phyloP scores from a whole-genome alignment of 1,140 invertebrate species.

The Aphidius gifuensis region DNA sequence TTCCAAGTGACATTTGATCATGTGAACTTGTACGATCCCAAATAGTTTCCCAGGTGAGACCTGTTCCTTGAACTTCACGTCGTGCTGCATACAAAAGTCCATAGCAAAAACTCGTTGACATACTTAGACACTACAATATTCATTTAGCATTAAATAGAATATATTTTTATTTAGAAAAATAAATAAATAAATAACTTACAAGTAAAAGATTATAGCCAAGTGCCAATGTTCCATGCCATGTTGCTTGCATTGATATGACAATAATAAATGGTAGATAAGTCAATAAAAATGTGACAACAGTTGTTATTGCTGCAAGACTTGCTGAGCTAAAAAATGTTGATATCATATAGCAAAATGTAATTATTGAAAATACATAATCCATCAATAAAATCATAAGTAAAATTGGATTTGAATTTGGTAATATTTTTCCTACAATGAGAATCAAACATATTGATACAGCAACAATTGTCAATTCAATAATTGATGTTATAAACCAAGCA shows the following conservation, averaged over 20 bases:
- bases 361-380: constrained; percentile 58
- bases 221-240: constrained; percentile 60
- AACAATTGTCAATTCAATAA: constrained; percentile 56
- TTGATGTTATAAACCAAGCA: constrained; percentile 61
- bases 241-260: constrained; percentile 63
- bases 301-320: constrained; percentile 62
- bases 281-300: constrained; percentile 61
- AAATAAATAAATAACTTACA: constrained; percentile 48
- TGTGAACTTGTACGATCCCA: constrained; percentile 53
- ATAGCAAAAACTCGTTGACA: constrained; percentile 65
- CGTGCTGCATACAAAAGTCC: constrained; percentile 60
- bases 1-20: constrained; percentile 55
- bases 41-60: constrained; percentile 51
- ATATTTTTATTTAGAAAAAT: not conserved
- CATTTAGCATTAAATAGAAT: not conserved
- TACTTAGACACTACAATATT: constrained; percentile 55
- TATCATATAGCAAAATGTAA: constrained; percentile 67
- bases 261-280: constrained; percentile 66
- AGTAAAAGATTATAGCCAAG: constrained; percentile 58
- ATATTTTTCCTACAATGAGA: constrained; percentile 56
- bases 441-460: constrained; percentile 54
- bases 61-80: constrained; percentile 59
- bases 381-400: constrained; percentile 58
- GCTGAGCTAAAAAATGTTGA: constrained; percentile 64
- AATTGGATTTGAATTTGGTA: constrained; percentile 57